Base-by-base conservation (phyloP, 2,113 vertebrate species). In the Cyanoderma ruficeps region DNA sequence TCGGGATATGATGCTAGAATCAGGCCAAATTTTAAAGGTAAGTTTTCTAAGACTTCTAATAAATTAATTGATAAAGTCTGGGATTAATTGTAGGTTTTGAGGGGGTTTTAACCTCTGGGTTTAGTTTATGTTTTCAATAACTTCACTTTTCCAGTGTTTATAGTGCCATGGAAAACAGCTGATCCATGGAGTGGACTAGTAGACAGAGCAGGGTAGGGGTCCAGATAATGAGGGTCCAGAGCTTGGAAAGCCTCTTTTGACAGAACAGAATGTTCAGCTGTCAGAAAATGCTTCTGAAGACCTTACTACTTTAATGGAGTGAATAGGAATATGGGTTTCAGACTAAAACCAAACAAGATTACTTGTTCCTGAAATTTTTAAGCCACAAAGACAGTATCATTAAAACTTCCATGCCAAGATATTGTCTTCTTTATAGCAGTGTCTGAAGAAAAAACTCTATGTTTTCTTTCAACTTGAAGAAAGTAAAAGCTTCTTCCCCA, bases 11-110 rank as follows among this genome's bases (percentile, higher is more conserved):
- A 99, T 95, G 99, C 99, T 95, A 98, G 99, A 98, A 99, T 99
- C 96, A 98, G 99, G 97, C 99, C 99, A 44, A 99, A 99, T 98
- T 99, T 99, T 97, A 99, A 99, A 99, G 99, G 99, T 99, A 98
- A 95, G 98, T 59, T 91, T 70, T 93, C 31, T 94, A 75, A 94
- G 85, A 82, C 33, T 90, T 83, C 41, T 42, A 13, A 79, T 88
- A 87, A 76, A 87, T 37, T 39, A 82, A 63, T 87, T 18, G 18
- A 61, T 92, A 83, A 72, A 39, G 1, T 60, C 94, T 70, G 47
- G 72, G 57, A 15, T 31, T 89, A 83, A 79, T 37, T 52, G 24
- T 41, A 75, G 24, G 11, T 88, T 94, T 95, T 95, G 23, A 93
- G 27, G 46, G 5, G 2, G 69, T 89, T 91, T 56, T 44, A 37